Conservation (phyloP, 1,140 invertebrate genomes). For the Lethrus apterus region DNA sequence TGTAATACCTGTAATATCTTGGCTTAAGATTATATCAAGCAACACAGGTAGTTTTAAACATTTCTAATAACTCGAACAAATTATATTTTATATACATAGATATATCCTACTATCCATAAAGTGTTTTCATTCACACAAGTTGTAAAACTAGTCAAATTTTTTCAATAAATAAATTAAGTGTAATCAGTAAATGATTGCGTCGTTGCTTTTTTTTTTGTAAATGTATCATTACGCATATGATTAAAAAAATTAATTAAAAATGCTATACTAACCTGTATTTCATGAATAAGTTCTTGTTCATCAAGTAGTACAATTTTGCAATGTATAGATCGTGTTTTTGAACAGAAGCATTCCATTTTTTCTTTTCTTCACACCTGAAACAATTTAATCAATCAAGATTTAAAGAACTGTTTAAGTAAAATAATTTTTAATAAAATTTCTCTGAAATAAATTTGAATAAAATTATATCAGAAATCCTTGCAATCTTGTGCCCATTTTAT, state of each 20-base stretch:
- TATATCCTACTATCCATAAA: no score
- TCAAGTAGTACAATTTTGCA: slow-evolving; percentile 58
- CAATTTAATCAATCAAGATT: not conserved
- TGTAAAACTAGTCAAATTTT: no score
- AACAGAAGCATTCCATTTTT: slow-evolving; percentile 39
- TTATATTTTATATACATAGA: no score
- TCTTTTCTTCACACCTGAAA: not conserved
- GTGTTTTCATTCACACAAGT: no score
- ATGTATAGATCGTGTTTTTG: slow-evolving; percentile 43
- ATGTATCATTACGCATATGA: no score
- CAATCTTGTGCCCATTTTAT: not conserved
- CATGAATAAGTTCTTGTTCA: slow-evolving; percentile 57
- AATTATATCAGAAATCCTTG: not conserved
- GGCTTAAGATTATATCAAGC: no score
- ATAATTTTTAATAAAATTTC: not conserved
- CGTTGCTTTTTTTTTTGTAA: no score
- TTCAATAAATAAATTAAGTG: no score
- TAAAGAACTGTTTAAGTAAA: not conserved
- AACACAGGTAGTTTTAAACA: no score
- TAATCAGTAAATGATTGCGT: no score
- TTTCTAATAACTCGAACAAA: no score
- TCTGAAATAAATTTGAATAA: not conserved
- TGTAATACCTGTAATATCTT: no score
- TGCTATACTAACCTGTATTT: slow-evolving; percentile 50
- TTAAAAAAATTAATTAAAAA: not conserved